phyloP scores from a whole-genome alignment of 2,888 invertebrate genomes.

The Thera britannica region DNA sequence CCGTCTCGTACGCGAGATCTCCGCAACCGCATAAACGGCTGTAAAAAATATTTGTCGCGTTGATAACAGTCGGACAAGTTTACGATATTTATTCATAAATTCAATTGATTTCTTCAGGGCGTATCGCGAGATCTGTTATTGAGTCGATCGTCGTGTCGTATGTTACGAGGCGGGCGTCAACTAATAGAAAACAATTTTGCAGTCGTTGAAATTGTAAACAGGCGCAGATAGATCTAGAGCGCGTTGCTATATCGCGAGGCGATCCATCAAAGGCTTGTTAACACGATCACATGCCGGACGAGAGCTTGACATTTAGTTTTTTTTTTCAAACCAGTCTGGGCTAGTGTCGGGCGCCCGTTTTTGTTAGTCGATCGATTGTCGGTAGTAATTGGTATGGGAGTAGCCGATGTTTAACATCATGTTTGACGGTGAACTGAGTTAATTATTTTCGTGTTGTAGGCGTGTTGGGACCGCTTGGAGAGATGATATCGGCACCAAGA shows the following conservation, averaged over 20 bases:
- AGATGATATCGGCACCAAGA: slow-evolving; percentile 72
- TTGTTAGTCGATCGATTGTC: slow-evolving; percentile 74
- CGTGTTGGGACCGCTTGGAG: slow-evolving; percentile 60
- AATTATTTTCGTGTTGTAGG: slow-evolving; percentile 83
- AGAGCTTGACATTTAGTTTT: slow-evolving; percentile 53
- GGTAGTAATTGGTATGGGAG: slow-evolving; percentile 83
- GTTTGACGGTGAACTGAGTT: slow-evolving; percentile 77
- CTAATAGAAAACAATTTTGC: slow-evolving; percentile 58
- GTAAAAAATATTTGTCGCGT: slow-evolving; percentile 73
- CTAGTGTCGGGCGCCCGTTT: slow-evolving; percentile 74
- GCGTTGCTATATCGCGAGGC: slow-evolving; percentile 67
- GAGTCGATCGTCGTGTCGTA: slow-evolving; percentile 41
- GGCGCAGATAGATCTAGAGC: slow-evolving; percentile 49
- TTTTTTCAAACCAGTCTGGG: slow-evolving; percentile 57
- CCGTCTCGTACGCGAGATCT: slow-evolving; percentile 55
- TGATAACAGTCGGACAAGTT: slow-evolving; percentile 70
- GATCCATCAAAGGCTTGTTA: slow-evolving; percentile 82
- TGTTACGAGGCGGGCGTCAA: slow-evolving; percentile 54
- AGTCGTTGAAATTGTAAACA: slow-evolving; percentile 62
- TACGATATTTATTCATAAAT: slow-evolving; percentile 79
- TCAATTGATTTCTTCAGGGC: slow-evolving; percentile 74
- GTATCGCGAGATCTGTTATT: slow-evolving; percentile 66
- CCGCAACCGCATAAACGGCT: slow-evolving; percentile 53
- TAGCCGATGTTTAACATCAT: slow-evolving; percentile 81
- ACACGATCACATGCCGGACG: slow-evolving; percentile 64